Evolutionary conservation across 2,113 vertebrate species (phyloP), one percentile per base, ranked within the genome.

Genomic region (Anoplopoma fimbria): DNA sequence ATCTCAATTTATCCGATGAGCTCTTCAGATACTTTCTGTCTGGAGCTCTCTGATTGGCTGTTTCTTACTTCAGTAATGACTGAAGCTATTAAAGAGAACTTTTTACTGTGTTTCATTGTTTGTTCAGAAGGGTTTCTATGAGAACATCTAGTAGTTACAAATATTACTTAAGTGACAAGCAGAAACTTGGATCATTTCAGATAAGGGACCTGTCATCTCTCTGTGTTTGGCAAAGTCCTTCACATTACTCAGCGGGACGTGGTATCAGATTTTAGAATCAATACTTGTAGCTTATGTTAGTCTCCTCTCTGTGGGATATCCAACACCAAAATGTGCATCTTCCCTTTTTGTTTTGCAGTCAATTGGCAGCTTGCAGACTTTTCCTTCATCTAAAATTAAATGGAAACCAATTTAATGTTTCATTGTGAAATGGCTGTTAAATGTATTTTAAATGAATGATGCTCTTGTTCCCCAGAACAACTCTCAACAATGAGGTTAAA

Each of bases 191-290:
- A 72, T 58, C 13, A 21, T 15, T 17, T 61, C 1, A 23, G 25
- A n/a, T 45, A 19, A 62, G 21, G 21, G n/a, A 67, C 40, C 34
- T 10, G 45, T 34, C 42, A n/a, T n/a, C 13, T 29, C 2, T 21
- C 21, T 33, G 31, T 53, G 33, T 63, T n/a, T 71, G 34, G 53
- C 13, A 61, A 51, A 40, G 55, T 2, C 58, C 62, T 71, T 72
- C 81, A 23, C 27, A 2, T 33, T 23, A 27, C 67, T 75, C 84
- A 49, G 61, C 45, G 45, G 40, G 55, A 69, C 60, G 25, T 15
- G 47, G 58, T 57, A 47, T 86, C 72, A 77, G 47, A 38, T 82
- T 72, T 49, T 29, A 15, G n/a, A 78, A 47, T 82, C 76, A 36
- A 83, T 83, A 67, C 63, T 63, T 72, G 14, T 1, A 0, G 31